Evolutionary conservation across 2,113 vertebrate genomes (phyloP).

Genomic region (Macquaria ambigua): DNA sequence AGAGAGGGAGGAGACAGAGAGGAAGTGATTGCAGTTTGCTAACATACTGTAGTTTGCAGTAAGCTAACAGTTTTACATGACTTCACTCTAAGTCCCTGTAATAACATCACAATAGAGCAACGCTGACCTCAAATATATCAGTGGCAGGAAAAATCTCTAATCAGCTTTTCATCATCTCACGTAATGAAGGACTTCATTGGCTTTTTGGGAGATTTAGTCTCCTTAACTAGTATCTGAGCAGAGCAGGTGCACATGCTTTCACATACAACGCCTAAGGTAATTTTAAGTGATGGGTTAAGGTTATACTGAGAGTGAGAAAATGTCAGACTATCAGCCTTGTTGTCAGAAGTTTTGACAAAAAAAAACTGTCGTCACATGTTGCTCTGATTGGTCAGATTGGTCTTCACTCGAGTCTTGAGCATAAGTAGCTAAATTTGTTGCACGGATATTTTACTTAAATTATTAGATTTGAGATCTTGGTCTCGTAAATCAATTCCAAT

Average conservation of each 20-base stretch:
- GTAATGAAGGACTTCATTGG: background rate
- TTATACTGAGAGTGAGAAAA: background rate
- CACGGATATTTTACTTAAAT: too few relatives aligned
- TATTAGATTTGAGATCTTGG: too few relatives aligned
- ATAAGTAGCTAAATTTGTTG: background rate
- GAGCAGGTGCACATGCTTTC: background rate
- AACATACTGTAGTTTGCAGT: conserved; percentile 38
- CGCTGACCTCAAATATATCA: background rate
- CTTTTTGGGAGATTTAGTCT: background rate
- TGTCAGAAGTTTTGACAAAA: background rate
- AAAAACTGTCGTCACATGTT: too few relatives aligned
- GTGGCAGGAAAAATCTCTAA: background rate
- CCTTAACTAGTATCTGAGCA: background rate
- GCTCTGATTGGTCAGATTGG: too few relatives aligned
- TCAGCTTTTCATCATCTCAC: background rate
- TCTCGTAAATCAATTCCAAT: background rate
- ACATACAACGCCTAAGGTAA: too few relatives aligned
- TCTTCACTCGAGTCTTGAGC: background rate
- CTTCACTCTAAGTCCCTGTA: conserved; percentile 52
- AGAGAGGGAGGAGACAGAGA: conserved; percentile 12
- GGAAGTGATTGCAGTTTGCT: conserved; percentile 47
- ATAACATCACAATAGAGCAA: conserved; percentile 24
- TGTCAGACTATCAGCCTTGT: too few relatives aligned
- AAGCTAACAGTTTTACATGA: conserved; percentile 41
- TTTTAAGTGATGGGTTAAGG: background rate